Evolutionary conservation across 1,140 invertebrate genomes (phyloP).

Genomic region (Hypsibius dujardini): DNA sequence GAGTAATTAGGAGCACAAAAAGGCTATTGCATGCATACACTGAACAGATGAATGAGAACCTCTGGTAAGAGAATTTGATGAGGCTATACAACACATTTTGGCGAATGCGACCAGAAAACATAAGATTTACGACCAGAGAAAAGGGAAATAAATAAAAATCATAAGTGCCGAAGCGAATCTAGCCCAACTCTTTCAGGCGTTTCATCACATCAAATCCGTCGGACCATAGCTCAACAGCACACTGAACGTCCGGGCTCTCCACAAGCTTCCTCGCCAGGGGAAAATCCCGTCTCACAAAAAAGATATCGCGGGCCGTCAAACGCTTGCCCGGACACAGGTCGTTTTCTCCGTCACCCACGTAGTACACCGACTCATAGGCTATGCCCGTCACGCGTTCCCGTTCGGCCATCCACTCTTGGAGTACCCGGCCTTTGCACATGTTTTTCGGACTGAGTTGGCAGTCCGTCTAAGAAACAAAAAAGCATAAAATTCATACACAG

Average conservation of each 20-base stretch:
- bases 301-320: background rate
- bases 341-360: background rate
- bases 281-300: background rate
- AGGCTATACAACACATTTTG: background rate
- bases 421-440: background rate
- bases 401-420: background rate
- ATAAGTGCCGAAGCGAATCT: background rate
- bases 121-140: no score
- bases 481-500: background rate
- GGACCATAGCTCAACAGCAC: background rate
- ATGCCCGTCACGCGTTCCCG: background rate
- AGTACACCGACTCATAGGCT: background rate
- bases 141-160: background rate
- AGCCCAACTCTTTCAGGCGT: background rate
- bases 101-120: no score
- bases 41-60: background rate
- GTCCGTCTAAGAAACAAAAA: background rate
- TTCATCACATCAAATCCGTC: background rate
- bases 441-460: slow-evolving; percentile 1
- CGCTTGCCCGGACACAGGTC: background rate
- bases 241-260: background rate
- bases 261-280: background rate
- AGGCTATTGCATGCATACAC: no score
- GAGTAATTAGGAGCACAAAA: no score
- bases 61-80: background rate